Conservation (phyloP, 2,113 vertebrate species). For the Malurus alboscapulatus region DNA sequence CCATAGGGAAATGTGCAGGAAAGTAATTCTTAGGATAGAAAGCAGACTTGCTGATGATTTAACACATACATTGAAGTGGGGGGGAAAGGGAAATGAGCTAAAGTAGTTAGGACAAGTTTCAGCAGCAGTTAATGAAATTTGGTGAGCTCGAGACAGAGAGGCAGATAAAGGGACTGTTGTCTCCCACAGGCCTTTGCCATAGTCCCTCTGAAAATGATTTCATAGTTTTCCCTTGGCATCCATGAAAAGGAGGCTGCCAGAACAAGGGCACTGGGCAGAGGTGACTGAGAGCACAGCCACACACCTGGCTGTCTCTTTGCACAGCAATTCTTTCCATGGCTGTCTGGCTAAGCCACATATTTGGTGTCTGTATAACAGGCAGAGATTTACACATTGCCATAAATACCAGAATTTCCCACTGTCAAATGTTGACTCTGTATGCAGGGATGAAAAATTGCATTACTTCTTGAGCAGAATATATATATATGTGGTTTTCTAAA, state of each 20-base stretch:
- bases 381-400: background rate
- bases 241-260: background rate
- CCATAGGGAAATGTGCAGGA: background rate
- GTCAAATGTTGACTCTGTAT: background rate
- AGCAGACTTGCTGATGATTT: background rate
- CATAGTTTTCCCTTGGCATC: background rate
- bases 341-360: background rate
- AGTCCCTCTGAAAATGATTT: background rate
- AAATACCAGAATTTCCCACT: background rate
- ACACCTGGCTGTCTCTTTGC: background rate
- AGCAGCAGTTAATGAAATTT: background rate
- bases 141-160: background rate
- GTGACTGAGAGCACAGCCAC: background rate
- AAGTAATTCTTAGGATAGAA: constrained; percentile 5
- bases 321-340: background rate
- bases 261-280: background rate
- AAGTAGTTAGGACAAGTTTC: background rate
- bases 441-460: background rate
- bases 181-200: background rate
- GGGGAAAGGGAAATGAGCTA: background rate
- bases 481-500: background rate
- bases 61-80: background rate
- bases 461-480: background rate
- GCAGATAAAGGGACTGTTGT: background rate
- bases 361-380: background rate